Evolutionary conservation across 2,797 vertebrate species (phyloP).

Genomic region (Staurois parvus): DNA sequence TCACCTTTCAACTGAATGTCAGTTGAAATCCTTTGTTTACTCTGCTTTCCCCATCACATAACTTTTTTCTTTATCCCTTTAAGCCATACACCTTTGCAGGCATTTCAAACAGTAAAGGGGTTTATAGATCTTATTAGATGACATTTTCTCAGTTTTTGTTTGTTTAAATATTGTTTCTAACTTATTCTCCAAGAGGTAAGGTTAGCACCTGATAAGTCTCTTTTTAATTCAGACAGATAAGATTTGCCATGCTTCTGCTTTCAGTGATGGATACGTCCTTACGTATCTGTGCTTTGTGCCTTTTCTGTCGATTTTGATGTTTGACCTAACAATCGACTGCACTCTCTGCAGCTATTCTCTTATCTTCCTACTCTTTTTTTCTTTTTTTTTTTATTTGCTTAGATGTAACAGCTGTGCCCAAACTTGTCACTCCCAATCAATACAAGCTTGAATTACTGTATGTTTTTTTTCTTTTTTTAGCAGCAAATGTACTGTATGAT

Average conservation of each 20-base stretch:
- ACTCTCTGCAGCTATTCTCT: not conserved
- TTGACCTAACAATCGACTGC: not conserved
- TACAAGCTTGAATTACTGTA: not conserved
- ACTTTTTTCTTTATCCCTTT: slow-evolving; percentile 44
- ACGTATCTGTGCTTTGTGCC: not conserved
- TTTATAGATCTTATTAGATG: slow-evolving; percentile 41
- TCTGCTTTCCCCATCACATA: slow-evolving; percentile 36
- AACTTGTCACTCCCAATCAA: not conserved
- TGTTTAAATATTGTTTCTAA: slow-evolving; percentile 54
- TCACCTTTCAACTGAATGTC: slow-evolving; percentile 59
- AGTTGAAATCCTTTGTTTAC: slow-evolving; percentile 48
- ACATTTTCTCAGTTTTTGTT: slow-evolving; percentile 51
- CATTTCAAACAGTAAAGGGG: slow-evolving; percentile 21
- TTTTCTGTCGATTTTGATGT: slow-evolving; percentile 1
- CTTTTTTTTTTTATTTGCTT: not conserved
- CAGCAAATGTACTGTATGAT: not conserved
- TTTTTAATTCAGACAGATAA: not conserved
- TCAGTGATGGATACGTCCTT: not conserved
- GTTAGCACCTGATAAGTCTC: not conserved
- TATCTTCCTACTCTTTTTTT: not conserved
- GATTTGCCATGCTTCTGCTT: not conserved
- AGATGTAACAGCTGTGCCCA: slow-evolving; percentile 18
- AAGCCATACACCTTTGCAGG: slow-evolving; percentile 44
- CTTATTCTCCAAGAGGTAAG: not conserved
- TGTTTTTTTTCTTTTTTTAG: not conserved